These are phyloP conservation scores for Monomorium pharaonis DNA, from an alignment of 1,140 invertebrate genomes.

Conservation along the genomic window DNA sequence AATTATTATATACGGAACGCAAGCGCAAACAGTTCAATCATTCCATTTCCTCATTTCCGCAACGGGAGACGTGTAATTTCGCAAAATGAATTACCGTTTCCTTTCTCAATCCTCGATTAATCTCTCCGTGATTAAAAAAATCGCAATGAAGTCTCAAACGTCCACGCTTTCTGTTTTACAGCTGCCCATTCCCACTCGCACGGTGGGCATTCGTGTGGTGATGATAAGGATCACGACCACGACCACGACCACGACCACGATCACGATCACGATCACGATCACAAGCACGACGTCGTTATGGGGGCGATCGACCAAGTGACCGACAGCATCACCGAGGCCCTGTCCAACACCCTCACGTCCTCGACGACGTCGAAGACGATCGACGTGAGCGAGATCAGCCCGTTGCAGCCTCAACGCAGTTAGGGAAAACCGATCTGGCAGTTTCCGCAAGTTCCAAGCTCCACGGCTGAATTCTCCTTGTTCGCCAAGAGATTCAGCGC, in stretches of 20 bases:
- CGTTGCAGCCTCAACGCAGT: slow-evolving; percentile 9
- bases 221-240: slow-evolving; percentile 51
- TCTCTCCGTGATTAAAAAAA: neutral
- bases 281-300: slow-evolving; percentile 55
- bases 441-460: neutral
- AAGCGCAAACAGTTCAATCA: neutral
- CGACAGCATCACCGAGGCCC: slow-evolving; percentile 63
- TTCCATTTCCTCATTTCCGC: neutral
- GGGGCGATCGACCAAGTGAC: slow-evolving; percentile 71
- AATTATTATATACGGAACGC: neutral
- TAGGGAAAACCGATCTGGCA: slow-evolving; percentile 1
- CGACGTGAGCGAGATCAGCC: neutral
- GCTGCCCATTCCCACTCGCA: slow-evolving; percentile 76
- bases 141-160: neutral
- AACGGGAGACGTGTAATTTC: neutral
- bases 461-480: neutral
- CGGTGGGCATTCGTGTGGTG: no score
- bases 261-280: slow-evolving; percentile 62
- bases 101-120: neutral
- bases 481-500: neutral
- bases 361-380: slow-evolving; percentile 29
- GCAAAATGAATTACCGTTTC: neutral
- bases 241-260: slow-evolving; percentile 60
- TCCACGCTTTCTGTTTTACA: slow-evolving; percentile 69
- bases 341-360: slow-evolving; percentile 64